A percentile compares a stretch with the other conserved stretches of the same genome.
phyloP scores from a whole-genome alignment of 2,113 vertebrate genomes.

The Proteles cristata region DNA sequence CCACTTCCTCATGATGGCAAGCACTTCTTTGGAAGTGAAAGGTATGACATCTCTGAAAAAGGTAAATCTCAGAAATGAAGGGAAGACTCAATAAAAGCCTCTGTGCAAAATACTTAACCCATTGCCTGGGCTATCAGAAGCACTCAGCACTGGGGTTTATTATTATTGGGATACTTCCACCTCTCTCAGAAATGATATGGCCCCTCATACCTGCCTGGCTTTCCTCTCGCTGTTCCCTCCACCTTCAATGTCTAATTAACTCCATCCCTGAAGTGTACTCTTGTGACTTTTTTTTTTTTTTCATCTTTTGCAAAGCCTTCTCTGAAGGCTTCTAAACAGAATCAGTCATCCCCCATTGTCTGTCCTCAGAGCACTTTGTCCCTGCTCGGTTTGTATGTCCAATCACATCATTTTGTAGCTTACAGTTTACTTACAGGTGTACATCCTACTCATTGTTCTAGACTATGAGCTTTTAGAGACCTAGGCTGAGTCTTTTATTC shows the following conservation, averaged over 20 bases:
- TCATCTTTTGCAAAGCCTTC: not conserved
- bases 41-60: not conserved
- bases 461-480: not conserved
- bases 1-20: not conserved
- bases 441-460: not conserved
- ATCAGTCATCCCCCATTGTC: not conserved
- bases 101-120: not conserved
- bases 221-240: not conserved
- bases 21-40: not conserved
- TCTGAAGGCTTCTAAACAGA: not conserved
- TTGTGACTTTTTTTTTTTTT: too few species aligned
- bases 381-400: not conserved
- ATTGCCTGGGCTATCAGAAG: rapidly evolving
- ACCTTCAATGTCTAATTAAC: not conserved
- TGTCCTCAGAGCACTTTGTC: not conserved
- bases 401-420: not conserved
- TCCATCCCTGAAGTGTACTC: not conserved
- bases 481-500: not conserved
- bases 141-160: not conserved
- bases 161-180: not conserved
- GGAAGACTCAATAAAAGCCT: not conserved
- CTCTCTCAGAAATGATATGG: not conserved
- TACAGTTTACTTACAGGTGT: not conserved
- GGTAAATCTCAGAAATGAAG: not conserved
- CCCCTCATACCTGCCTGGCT: not conserved